Evolutionary conservation across 2,888 invertebrate species (phyloP).

Genomic region (Drosophila seclusa): DNA sequence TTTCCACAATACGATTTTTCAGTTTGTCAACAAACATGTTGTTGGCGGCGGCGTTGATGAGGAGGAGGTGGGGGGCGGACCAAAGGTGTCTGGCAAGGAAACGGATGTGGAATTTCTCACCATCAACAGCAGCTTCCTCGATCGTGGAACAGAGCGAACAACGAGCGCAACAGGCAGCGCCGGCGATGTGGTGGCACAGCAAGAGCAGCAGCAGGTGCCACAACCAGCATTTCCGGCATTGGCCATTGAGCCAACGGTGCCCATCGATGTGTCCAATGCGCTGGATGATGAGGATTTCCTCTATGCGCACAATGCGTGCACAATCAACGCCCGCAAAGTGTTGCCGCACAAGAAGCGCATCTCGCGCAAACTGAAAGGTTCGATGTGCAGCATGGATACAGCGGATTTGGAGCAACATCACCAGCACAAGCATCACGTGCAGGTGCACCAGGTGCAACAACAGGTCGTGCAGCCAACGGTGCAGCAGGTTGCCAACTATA

Average conservation of each 20-base stretch:
- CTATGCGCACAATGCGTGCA: slow-evolving; percentile 50
- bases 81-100: slow-evolving; percentile 36
- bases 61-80: slow-evolving; percentile 5
- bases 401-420: slow-evolving; percentile 57
- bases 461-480: slow-evolving; percentile 27
- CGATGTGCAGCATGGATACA: slow-evolving; percentile 58
- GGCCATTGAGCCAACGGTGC: slow-evolving; percentile 71
- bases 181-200: slow-evolving; percentile 29
- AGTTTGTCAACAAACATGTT: slow-evolving; percentile 73
- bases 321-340: slow-evolving; percentile 87
- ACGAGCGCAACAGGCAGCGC: slow-evolving; percentile 1
- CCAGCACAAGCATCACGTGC: slow-evolving; percentile 32
- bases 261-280: slow-evolving; percentile 64
- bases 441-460: slow-evolving; percentile 15
- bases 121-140: slow-evolving; percentile 64
- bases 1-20: slow-evolving; percentile 79
- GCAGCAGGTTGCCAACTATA: slow-evolving; percentile 57
- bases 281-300: slow-evolving; percentile 64
- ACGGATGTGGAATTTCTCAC: slow-evolving; percentile 58
- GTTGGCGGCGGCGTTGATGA: slow-evolving; percentile 23
- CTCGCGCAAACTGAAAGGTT: slow-evolving; percentile 89
- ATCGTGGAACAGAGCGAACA: slow-evolving; percentile 13
- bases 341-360: slow-evolving; percentile 95
- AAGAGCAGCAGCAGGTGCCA: slow-evolving; percentile 33
- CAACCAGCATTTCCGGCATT: slow-evolving; percentile 64